Base-by-base conservation (phyloP, 2,888 invertebrate genomes). In the Cosmorhoe ocellata region DNA sequence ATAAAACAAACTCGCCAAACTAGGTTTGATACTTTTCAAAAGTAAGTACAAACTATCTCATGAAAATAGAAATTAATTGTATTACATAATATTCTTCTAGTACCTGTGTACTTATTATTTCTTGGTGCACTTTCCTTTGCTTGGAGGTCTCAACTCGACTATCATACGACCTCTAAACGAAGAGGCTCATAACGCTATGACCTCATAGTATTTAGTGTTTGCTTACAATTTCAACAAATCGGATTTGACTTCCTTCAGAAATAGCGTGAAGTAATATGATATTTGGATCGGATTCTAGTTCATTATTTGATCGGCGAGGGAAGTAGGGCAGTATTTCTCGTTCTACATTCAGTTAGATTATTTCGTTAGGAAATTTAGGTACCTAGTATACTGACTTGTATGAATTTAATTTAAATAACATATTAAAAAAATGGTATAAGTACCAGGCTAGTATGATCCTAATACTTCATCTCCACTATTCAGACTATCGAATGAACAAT, bases 251-350 rank as follows among this genome's bases (percentile, higher is more conserved):
- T 37, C 34, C 12, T 22, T 37, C 5, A 37, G 36, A 37, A 44
- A 40, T 18, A 1, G 3, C 32, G 26, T 28, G 9, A n/a, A 48
- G 47, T 36, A 47, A 57, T 34, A 12, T 34, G 44, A 58, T 51
- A 47, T 14, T 33, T 18, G 24, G 13, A 28, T 41, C 51, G 28
- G 12, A 38, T 47, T 14, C 39, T 54, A 41, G 30, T 32, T 52
- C 52, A 49, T 46, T 40, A 50, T 52, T 50, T 52, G 58, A 56
- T 52, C 47, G 14, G 24, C 30, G 46, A 11, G 39, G 43, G 38
- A 55, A 61, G 43, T 49, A 55, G 55, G 52, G 43, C 56, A 53
- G 37, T 12, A 37, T 33, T 30, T 33, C 37, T 37, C 18, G 48
- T 37, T 45, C 51, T n/a, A 41, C 28, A 24, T 6, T 7, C 24